Percentiles rank a stretch among this genome's conserved stretches.
Evolutionary conservation across 2,888 invertebrate species (phyloP).

Genomic region (Cephus pulcher): DNA sequence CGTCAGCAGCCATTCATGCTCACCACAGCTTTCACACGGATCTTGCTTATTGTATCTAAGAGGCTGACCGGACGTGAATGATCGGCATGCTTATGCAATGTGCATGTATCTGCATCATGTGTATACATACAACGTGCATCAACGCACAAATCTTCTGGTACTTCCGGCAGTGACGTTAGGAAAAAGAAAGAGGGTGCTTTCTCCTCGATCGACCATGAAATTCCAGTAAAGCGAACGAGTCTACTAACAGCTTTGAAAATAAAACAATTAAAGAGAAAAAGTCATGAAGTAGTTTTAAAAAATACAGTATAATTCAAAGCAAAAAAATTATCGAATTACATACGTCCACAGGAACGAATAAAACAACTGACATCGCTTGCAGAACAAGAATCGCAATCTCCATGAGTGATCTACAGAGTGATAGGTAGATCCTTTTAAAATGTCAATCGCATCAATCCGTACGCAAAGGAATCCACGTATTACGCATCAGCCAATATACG

Average conservation of each 20-base stretch:
- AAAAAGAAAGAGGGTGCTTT: not conserved
- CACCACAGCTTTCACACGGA: conserved; percentile 62
- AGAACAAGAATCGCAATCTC: not conserved
- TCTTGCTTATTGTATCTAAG: conserved; percentile 52
- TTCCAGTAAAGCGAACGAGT: not conserved
- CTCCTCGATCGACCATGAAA: not conserved
- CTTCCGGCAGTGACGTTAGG: not conserved
- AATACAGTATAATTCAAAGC: not conserved
- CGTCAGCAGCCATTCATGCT: conserved; percentile 61
- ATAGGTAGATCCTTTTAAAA: not conserved
- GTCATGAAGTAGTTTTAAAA: not conserved
- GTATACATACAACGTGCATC: not conserved
- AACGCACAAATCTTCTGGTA: not conserved
- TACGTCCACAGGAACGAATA: not conserved
- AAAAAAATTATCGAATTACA: not conserved
- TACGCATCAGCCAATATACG: not conserved
- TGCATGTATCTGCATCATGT: not conserved
- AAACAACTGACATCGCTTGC: not conserved
- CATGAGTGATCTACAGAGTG: not conserved
- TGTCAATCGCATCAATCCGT: not conserved
- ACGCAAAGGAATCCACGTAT: not conserved
- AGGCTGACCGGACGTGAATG: conserved; percentile 27
- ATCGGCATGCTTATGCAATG: not conserved
- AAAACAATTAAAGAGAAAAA: not conserved
- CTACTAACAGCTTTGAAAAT: not conserved